Conservation (phyloP, 2,888 invertebrate species). For the Coelopa pilipes region DNA sequence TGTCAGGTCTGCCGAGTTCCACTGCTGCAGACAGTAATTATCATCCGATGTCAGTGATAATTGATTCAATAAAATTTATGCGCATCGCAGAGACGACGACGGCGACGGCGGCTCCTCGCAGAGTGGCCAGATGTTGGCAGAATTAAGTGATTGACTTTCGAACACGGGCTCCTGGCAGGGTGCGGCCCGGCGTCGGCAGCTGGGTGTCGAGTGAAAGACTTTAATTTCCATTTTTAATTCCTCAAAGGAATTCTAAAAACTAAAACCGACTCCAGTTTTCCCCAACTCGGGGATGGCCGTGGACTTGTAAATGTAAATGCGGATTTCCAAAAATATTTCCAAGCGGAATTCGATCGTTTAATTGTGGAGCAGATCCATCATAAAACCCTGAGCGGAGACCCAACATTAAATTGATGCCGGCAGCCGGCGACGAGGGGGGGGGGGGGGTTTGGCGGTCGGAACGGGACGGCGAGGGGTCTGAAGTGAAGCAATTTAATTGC, state of each 20-base stretch:
- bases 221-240: background rate
- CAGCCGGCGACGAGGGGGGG: background rate
- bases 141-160: background rate
- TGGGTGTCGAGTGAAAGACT: background rate
- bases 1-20: constrained; percentile 37
- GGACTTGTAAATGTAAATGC: constrained; percentile 3
- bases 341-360: constrained; percentile 27
- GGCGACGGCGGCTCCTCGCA: constrained; percentile 3
- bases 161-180: too few species aligned
- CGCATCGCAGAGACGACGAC: constrained; percentile 16
- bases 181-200: too few species aligned
- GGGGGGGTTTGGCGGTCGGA: background rate
- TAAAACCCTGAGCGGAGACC: constrained; percentile 17
- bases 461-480: constrained; percentile 25
- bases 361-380: constrained; percentile 20
- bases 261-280: background rate
- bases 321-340: background rate
- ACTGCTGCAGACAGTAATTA: constrained; percentile 53
- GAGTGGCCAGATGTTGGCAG: background rate
- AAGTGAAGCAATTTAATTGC: constrained; percentile 62
- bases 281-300: background rate
- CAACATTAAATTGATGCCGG: background rate
- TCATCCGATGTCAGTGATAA: constrained; percentile 39
- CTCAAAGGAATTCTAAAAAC: too few species aligned
- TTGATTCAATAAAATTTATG: constrained; percentile 40